phyloP scores from a whole-genome alignment of 2,113 vertebrate genomes.

The Mobula hypostoma region DNA sequence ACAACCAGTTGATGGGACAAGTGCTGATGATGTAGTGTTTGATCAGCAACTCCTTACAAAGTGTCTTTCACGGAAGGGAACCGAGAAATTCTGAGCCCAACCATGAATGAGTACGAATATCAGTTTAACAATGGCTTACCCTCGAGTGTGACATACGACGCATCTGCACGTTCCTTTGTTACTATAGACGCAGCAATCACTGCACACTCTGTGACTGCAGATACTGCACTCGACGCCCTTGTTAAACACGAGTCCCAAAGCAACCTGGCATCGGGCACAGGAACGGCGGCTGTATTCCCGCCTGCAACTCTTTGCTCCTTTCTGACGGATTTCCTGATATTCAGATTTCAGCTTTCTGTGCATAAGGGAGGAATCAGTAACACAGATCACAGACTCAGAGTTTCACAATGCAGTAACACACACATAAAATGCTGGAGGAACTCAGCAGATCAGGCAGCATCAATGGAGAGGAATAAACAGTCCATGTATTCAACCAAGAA shows the following conservation, averaged over 20 bases:
- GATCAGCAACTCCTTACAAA: background rate
- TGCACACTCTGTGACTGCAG: conserved; percentile 84
- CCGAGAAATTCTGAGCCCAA: background rate
- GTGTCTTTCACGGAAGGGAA: background rate
- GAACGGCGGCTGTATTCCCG: conserved; percentile 55
- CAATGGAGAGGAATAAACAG: too few species aligned
- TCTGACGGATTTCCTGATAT: conserved; percentile 69
- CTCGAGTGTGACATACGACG: conserved; percentile 74
- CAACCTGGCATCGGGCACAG: conserved; percentile 75
- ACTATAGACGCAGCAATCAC: conserved; percentile 61
- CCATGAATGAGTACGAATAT: too few species aligned
- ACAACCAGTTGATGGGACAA: too few species aligned
- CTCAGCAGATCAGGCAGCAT: too few species aligned
- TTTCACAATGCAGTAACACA: too few species aligned
- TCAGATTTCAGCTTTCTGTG: conserved; percentile 72
- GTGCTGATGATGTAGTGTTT: background rate
- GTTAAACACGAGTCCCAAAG: conserved; percentile 68
- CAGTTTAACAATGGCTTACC: conserved; percentile 52
- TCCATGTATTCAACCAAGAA: too few species aligned
- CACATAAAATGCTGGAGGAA: too few species aligned
- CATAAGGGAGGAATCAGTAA: background rate
- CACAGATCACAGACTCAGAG: background rate
- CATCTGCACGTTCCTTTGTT: conserved; percentile 67
- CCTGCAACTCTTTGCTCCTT: conserved; percentile 50
- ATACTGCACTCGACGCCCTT: conserved; percentile 71